Evolutionary conservation across 2,797 vertebrate genomes (phyloP).

Genomic region (Syngnathus rostellatus): DNA sequence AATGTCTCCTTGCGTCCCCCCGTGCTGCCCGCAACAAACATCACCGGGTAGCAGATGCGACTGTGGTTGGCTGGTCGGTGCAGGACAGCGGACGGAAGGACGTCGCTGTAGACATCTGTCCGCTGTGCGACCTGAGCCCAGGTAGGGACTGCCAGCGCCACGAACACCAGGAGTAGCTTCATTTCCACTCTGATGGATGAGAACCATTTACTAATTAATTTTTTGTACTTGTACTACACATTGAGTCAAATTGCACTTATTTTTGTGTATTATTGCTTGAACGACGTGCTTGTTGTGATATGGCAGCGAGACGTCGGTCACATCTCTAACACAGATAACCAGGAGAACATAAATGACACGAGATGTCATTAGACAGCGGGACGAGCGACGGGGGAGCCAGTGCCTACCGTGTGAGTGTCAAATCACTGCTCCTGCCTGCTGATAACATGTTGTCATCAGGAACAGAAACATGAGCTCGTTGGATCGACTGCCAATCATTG

Average conservation of each 20-base stretch:
- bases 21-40: no score
- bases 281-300: no score
- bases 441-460: conserved; percentile 2
- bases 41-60: no score
- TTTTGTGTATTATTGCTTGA: no score
- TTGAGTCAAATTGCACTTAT: no score
- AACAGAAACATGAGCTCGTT: conserved; percentile 5
- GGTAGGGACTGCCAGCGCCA: conserved; percentile 40
- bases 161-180: conserved; percentile 30
- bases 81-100: conserved; percentile 37
- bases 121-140: conserved; percentile 47
- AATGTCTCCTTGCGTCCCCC: no score
- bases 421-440: conserved; percentile 24
- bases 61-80: no score
- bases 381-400: conserved; percentile 5
- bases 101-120: conserved; percentile 27
- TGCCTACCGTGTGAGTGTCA: background rate
- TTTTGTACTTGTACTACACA: background rate
- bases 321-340: background rate
- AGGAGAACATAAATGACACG: background rate
- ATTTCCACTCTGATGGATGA: conserved; percentile 54
- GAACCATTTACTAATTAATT: background rate
- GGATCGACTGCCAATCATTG: conserved; percentile 7
- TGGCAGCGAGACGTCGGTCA: background rate
- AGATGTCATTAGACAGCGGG: conserved; percentile 17